Evolutionary conservation across 2,113 vertebrate species (phyloP), one percentile per base, ranked within the genome.

Genomic region (Chrysochloris asiatica): DNA sequence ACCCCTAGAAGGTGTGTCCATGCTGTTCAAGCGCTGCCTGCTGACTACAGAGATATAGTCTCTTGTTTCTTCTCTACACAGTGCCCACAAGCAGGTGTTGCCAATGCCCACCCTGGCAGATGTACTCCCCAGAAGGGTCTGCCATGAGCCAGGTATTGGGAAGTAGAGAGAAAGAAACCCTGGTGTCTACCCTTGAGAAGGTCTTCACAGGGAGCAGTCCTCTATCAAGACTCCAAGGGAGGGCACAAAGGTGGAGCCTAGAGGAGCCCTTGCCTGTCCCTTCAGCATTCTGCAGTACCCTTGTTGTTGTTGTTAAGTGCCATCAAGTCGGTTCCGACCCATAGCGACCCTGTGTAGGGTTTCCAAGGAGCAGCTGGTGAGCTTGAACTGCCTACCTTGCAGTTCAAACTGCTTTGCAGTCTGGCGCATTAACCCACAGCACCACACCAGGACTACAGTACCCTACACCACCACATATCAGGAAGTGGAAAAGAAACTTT

Each of bases 1-100:
- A 30, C 22, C 28, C 43, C 4, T 38, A 22, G 26, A 52, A 52
- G 67, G 26, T 2, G 1, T 30, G 43, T 33, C 48, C 21, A 3
- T 4, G 13, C 21, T 11, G 65, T 6, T 45, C 3, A 3, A 16
- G 48, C 10, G 10, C 8, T 6, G 2, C 12, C 4, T 7, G 2
- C 13, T 16, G 36, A 24, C 9, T 14, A 3, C 11, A 26, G 14
- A 19, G 3, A 71, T 21, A 52, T 13, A 10, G 16, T 10, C 12
- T 43, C n/a, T 24, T 61, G 7, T 4, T 59, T 28, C 19, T 36
- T 24, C n/a, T 41, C 36, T 7, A 8, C 30, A 21, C 28, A 16
- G 19, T 26, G 28, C 19, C 21, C 43, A 6, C 5, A 14, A 50
- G 8, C 48, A 83, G 0, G 0, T 14, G 5, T 28, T 2, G 21